These are phyloP conservation scores for Kryptolebias marmoratus DNA, from an alignment of 2,113 vertebrate genomes.

Conservation along the genomic window DNA sequence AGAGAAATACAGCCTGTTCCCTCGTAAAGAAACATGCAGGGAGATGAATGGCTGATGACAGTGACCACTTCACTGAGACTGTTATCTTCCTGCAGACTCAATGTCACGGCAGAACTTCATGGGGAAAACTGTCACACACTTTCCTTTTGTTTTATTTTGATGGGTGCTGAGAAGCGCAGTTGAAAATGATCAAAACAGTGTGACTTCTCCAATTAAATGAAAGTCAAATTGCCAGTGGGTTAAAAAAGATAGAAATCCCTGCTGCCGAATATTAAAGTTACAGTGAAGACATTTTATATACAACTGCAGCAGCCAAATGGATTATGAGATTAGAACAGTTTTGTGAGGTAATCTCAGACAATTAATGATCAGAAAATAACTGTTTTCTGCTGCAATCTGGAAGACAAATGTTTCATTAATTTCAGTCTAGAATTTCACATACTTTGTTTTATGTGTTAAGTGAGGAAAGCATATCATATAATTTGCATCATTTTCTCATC, in stretches of 20 bases:
- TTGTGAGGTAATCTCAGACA: neutral
- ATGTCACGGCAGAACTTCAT: neutral
- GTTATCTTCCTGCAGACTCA: constrained; percentile 31
- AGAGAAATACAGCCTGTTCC: constrained; percentile 19
- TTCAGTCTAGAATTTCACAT: neutral
- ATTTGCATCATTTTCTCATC: neutral
- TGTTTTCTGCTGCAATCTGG: neutral
- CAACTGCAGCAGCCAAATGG: neutral
- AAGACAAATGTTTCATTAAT: constrained; percentile 1
- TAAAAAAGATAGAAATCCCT: constrained; percentile 42
- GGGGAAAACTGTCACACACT: constrained; percentile 23
- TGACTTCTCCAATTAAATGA: constrained; percentile 44
- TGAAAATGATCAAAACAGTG: constrained; percentile 45
- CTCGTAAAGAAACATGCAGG: constrained; percentile 10
- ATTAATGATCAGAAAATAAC: neutral
- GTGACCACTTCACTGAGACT: constrained; percentile 36
- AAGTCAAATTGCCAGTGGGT: constrained; percentile 21
- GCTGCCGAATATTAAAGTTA: constrained; percentile 38
- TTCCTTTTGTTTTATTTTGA: constrained; percentile 49
- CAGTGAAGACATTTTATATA: constrained; percentile 7
- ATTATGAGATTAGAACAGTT: neutral
- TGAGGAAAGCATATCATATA: no score
- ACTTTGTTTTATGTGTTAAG: neutral
- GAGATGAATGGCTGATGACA: constrained; percentile 51
- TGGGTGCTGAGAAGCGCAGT: constrained; percentile 1